These are phyloP conservation scores for Paramisgurnus dabryanus DNA, from an alignment of 2,113 vertebrate species.

Conservation along the genomic window DNA sequence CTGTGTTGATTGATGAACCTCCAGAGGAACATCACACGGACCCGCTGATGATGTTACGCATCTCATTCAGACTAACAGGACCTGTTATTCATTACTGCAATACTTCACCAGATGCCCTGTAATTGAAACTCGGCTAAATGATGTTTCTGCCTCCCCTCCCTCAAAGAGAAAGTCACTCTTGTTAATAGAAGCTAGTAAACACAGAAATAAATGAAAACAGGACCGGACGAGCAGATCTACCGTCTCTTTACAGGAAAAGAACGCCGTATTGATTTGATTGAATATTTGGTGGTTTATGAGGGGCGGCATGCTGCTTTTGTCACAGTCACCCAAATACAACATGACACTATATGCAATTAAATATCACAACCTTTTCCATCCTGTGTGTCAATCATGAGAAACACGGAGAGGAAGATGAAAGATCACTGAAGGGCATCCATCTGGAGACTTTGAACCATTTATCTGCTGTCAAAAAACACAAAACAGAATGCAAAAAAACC, in stretches of 20 bases:
- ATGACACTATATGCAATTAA: constrained; percentile 55
- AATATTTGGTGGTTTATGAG: no score
- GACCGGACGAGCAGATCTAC: no score
- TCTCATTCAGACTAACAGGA: background rate
- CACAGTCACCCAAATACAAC: no score
- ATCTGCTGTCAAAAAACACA: no score
- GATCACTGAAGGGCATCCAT: no score
- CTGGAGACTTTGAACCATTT: no score
- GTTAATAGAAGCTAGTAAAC: constrained; percentile 29
- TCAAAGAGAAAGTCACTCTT: background rate
- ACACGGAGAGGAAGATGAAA: background rate
- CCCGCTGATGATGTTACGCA: background rate
- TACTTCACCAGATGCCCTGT: constrained; percentile 23
- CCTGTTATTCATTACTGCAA: constrained; percentile 32
- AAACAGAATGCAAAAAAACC: no score
- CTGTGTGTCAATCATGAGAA: constrained; percentile 61
- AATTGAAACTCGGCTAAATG: constrained; percentile 31
- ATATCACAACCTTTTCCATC: constrained; percentile 68
- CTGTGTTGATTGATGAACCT: background rate
- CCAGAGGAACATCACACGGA: background rate
- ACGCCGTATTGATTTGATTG: background rate
- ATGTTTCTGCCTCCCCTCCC: constrained; percentile 10
- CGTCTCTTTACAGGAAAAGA: background rate
- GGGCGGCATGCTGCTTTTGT: no score
- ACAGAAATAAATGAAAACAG: background rate